A percentile compares a stretch with the other conserved stretches of the same genome.
Evolutionary conservation across 2,113 vertebrate genomes (phyloP).

Genomic region (Otolemur garnettii): DNA sequence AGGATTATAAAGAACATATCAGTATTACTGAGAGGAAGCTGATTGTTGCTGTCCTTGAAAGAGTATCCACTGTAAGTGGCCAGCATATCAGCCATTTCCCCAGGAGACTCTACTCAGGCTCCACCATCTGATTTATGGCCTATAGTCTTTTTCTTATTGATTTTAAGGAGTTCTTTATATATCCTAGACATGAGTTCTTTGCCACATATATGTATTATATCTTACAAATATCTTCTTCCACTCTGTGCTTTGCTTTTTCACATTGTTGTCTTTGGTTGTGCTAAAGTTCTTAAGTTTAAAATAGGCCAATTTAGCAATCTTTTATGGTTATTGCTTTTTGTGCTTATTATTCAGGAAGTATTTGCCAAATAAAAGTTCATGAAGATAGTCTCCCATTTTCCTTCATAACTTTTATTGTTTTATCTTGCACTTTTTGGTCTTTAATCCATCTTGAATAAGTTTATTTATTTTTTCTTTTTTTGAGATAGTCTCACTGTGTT

Average conservation of each 20-base stretch:
- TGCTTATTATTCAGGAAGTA: constrained; percentile 3
- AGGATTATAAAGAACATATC: neutral
- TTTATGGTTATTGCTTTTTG: neutral
- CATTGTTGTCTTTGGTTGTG: neutral
- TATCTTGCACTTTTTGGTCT: neutral
- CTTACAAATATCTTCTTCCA: neutral
- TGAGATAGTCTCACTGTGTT: too few relatives aligned
- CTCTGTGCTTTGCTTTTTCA: neutral
- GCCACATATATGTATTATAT: neutral
- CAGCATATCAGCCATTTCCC: neutral
- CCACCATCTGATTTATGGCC: neutral
- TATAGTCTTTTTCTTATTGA: neutral
- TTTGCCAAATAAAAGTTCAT: constrained; percentile 3
- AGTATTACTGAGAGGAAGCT: neutral
- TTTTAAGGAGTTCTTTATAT: neutral
- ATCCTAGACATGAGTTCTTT: neutral
- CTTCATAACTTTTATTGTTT: neutral
- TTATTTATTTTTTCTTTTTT: neutral
- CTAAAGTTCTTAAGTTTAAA: neutral
- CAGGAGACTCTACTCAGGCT: neutral
- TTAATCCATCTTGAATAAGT: neutral
- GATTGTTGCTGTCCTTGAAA: neutral
- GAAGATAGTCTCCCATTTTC: neutral
- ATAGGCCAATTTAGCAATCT: neutral
- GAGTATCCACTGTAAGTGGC: neutral